phyloP scores from a whole-genome alignment of 2,888 invertebrate genomes.

The Odontomyia ornata region DNA sequence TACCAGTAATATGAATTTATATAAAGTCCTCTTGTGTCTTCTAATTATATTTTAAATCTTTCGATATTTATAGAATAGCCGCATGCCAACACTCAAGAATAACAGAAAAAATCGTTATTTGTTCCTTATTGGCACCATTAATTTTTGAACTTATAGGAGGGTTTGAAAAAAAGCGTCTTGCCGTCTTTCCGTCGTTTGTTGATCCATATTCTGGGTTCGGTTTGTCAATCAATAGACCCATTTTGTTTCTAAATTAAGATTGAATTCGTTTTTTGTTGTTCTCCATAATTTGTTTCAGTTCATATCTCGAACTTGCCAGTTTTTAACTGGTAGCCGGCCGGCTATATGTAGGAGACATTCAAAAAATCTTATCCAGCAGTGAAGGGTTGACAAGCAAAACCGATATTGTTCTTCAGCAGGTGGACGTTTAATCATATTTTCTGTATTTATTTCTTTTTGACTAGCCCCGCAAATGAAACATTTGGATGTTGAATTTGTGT shows the following conservation, averaged over 20 bases:
- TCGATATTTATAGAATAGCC: constrained; percentile 3
- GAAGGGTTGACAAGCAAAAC: constrained; percentile 20
- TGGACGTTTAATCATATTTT: not conserved
- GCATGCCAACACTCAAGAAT: not conserved
- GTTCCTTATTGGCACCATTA: constrained; percentile 29
- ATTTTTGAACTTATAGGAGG: constrained; percentile 38
- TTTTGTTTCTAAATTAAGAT: not conserved
- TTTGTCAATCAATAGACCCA: not conserved
- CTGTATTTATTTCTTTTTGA: constrained; percentile 41
- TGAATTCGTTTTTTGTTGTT: constrained; percentile 3
- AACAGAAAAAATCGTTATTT: constrained; percentile 26
- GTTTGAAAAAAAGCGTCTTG: constrained; percentile 37
- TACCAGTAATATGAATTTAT: not conserved
- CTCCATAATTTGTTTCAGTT: no score
- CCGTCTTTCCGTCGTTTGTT: constrained; percentile 7
- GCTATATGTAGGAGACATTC: constrained; percentile 47
- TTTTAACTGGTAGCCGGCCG: constrained; percentile 34
- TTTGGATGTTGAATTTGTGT: constrained; percentile 41
- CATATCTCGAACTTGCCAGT: constrained; percentile 37
- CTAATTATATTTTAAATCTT: not conserved
- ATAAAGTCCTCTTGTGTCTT: not conserved
- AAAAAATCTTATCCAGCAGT: constrained; percentile 19
- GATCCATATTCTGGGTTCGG: not conserved
- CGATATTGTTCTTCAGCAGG: not conserved
- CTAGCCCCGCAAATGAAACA: constrained; percentile 45